Conservation (phyloP, 2,113 vertebrate species). For the Mus pahari region DNA sequence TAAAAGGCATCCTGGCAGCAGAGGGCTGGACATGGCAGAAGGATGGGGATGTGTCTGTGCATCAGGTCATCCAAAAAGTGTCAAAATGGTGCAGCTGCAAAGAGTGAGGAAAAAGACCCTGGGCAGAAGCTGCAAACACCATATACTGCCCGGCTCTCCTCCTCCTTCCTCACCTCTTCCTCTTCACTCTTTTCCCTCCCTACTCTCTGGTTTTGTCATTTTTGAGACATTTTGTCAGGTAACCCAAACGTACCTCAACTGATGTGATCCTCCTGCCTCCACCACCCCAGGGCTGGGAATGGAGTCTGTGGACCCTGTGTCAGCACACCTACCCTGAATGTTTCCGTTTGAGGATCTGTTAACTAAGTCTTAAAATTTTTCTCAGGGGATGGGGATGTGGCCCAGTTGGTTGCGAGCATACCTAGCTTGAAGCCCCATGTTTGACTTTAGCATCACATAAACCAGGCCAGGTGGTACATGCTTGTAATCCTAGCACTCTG, state of each 20-base stretch:
- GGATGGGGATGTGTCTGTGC: neutral
- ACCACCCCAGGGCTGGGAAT: neutral
- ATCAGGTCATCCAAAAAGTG: neutral
- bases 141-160: neutral
- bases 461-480: neutral
- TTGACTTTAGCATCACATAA: neutral
- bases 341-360: neutral
- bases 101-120: neutral
- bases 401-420: neutral
- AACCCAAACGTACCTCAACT: neutral
- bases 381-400: neutral
- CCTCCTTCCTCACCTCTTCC: neutral
- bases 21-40: neutral
- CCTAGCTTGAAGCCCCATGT: neutral
- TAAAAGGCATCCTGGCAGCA: constrained; percentile 65
- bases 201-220: neutral
- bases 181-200: neutral
- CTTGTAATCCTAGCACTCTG: neutral
- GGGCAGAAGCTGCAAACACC: neutral
- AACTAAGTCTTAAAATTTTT: neutral
- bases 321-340: neutral
- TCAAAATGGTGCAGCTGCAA: neutral
- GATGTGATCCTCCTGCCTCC: neutral
- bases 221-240: neutral
- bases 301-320: neutral